Percentiles rank a stretch among this genome's conserved stretches.
Conservation (phyloP, 2,797 vertebrate species). For the Gadopsis bispinosus region DNA sequence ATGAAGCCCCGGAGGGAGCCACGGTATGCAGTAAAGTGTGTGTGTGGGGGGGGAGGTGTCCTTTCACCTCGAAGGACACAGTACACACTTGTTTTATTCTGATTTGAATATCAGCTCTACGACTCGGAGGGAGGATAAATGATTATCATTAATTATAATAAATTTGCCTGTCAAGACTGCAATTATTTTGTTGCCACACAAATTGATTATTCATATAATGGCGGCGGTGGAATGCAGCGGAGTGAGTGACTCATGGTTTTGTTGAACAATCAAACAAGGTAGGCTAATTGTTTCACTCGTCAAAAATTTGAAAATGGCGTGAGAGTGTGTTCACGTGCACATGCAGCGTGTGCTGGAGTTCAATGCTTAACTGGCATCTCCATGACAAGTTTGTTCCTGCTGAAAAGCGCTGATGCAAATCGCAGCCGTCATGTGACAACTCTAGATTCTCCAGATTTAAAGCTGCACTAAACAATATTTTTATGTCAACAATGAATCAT, state of each 20-base stretch:
- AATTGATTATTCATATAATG: slow-evolving; percentile 81
- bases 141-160: slow-evolving; percentile 90
- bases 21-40: neutral
- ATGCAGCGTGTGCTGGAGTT: neutral
- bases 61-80: slow-evolving; percentile 67
- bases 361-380: slow-evolving; percentile 24
- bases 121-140: slow-evolving; percentile 80
- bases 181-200: slow-evolving; percentile 88
- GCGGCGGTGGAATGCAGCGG: slow-evolving; percentile 73
- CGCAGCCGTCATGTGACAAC: slow-evolving; percentile 6
- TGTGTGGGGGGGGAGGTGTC: slow-evolving; percentile 37
- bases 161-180: slow-evolving; percentile 84
- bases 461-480: no score
- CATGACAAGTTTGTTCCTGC: slow-evolving; percentile 23
- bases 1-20: slow-evolving; percentile 15
- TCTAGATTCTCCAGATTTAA: no score
- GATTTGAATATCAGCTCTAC: slow-evolving; percentile 79
- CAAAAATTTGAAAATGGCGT: slow-evolving; percentile 29
- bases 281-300: slow-evolving; percentile 63
- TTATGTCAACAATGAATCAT: no score
- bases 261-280: slow-evolving; percentile 78
- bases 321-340: neutral
- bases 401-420: slow-evolving; percentile 26
- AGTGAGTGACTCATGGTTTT: slow-evolving; percentile 84
- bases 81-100: slow-evolving; percentile 77